phyloP scores from a whole-genome alignment of 2,888 invertebrate genomes.

The Chrysolina americana region DNA sequence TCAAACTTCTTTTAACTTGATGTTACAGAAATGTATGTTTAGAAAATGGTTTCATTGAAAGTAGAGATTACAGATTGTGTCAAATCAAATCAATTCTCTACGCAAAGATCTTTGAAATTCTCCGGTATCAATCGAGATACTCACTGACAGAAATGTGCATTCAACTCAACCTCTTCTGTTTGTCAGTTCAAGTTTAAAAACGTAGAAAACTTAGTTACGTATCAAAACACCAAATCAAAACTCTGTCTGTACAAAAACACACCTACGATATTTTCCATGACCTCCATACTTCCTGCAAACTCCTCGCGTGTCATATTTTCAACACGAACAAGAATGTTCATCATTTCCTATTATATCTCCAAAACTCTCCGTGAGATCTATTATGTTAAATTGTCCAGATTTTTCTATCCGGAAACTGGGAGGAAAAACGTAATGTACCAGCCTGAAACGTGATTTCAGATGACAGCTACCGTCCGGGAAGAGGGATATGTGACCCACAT shows the following conservation, averaged over 20 bases:
- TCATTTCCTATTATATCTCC: slow-evolving; percentile 15
- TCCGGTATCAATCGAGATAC: too few species aligned
- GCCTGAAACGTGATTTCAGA: slow-evolving; percentile 4
- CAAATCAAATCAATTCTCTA: too few species aligned
- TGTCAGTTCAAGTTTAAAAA: too few species aligned
- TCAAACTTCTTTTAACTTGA: too few species aligned
- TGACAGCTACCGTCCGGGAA: not conserved
- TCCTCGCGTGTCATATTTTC: not conserved
- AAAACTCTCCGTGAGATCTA: not conserved
- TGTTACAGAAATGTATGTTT: too few species aligned
- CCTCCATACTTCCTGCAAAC: not conserved
- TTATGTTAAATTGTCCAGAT: slow-evolving; percentile 21
- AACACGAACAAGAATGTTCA: slow-evolving; percentile 7
- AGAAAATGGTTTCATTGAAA: too few species aligned
- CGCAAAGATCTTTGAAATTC: too few species aligned
- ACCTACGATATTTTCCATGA: not conserved
- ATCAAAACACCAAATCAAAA: too few species aligned
- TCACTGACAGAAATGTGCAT: too few species aligned
- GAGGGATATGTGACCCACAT: slow-evolving; percentile 14
- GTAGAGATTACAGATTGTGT: too few species aligned
- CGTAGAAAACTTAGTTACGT: too few species aligned
- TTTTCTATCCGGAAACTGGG: not conserved
- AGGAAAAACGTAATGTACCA: slow-evolving; percentile 2
- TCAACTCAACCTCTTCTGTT: too few species aligned
- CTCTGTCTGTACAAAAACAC: not conserved